Percentiles rank a stretch among this genome's conserved stretches.
These are phyloP conservation scores for Ephestia elutella DNA, from an alignment of 1,140 invertebrate species.

Conservation along the genomic window DNA sequence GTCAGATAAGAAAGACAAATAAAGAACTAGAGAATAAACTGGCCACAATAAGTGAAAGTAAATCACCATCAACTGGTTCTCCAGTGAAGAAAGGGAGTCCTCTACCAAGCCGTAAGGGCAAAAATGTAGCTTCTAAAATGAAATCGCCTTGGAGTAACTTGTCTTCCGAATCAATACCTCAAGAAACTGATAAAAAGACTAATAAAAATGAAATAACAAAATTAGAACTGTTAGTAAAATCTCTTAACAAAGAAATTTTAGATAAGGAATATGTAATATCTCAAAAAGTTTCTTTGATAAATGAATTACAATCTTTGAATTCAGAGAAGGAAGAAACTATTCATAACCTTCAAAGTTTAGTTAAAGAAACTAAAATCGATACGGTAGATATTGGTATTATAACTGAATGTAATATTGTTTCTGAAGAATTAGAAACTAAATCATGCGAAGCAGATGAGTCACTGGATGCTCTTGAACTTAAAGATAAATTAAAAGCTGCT, in stretches of 20 bases:
- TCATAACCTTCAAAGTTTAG: constrained; percentile 18
- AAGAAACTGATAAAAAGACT: constrained; percentile 53
- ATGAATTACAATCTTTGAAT: constrained; percentile 35
- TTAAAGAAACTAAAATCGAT: constrained; percentile 1
- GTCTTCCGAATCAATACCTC: constrained; percentile 45
- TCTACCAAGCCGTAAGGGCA: constrained; percentile 50
- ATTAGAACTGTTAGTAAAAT: constrained; percentile 56
- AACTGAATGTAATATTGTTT: constrained; percentile 17
- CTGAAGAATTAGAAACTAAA: constrained; percentile 6
- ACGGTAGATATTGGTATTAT: constrained; percentile 10
- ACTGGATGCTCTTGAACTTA: constrained; percentile 28
- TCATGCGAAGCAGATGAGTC: constrained; percentile 10
- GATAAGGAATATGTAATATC: constrained; percentile 66
- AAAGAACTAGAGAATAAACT: constrained; percentile 75
- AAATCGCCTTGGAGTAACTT: constrained; percentile 67
- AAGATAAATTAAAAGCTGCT: constrained; percentile 55
- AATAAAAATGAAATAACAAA: constrained; percentile 47
- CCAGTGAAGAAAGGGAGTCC: constrained; percentile 54
- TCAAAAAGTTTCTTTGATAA: constrained; percentile 52
- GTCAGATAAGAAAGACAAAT: constrained; percentile 71
- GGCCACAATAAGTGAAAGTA: constrained; percentile 40
- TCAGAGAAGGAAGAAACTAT: constrained; percentile 38
- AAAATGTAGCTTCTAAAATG: constrained; percentile 44
- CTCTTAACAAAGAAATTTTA: constrained; percentile 69
- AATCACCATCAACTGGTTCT: constrained; percentile 28